A percentile compares a stretch with the other conserved stretches of the same genome.
phyloP scores from a whole-genome alignment of 2,888 invertebrate genomes.

The Leptinotarsa tumamoca region DNA sequence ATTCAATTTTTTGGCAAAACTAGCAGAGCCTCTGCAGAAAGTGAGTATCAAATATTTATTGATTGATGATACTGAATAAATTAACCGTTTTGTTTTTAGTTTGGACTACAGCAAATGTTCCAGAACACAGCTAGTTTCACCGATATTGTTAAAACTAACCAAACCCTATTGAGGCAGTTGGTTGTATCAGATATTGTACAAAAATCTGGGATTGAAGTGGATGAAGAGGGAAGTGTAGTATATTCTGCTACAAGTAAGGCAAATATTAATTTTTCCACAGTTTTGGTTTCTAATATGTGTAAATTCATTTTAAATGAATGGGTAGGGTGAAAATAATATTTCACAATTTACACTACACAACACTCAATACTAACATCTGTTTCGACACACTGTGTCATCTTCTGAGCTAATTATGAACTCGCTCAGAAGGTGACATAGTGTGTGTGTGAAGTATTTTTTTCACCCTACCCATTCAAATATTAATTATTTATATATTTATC shows the following conservation, averaged over 20 bases:
- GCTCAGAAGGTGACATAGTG: no score
- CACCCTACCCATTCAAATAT: no score
- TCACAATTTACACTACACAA: no score
- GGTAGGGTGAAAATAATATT: no score
- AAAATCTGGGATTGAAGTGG: constrained; percentile 81
- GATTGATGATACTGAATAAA: background rate
- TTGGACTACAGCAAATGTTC: constrained; percentile 81
- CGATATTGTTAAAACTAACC: constrained; percentile 74
- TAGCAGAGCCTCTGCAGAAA: constrained; percentile 73
- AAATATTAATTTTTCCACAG: constrained; percentile 4
- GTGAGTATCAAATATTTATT: constrained; percentile 64
- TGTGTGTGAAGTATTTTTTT: no score
- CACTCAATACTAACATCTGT: no score
- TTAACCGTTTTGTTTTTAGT: constrained; percentile 63
- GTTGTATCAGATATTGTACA: constrained; percentile 79
- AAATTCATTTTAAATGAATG: no score
- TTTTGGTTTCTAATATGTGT: background rate
- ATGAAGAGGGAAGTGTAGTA: constrained; percentile 80
- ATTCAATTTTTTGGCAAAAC: constrained; percentile 76
- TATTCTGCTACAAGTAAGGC: constrained; percentile 76
- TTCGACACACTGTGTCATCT: no score
- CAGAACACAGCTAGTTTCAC: constrained; percentile 77
- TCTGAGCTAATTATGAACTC: no score
- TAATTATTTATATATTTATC: background rate
- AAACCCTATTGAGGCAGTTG: constrained; percentile 60